Evolutionary conservation across 2,113 vertebrate species (phyloP).

Genomic region (Tychaedon coryphoeus): DNA sequence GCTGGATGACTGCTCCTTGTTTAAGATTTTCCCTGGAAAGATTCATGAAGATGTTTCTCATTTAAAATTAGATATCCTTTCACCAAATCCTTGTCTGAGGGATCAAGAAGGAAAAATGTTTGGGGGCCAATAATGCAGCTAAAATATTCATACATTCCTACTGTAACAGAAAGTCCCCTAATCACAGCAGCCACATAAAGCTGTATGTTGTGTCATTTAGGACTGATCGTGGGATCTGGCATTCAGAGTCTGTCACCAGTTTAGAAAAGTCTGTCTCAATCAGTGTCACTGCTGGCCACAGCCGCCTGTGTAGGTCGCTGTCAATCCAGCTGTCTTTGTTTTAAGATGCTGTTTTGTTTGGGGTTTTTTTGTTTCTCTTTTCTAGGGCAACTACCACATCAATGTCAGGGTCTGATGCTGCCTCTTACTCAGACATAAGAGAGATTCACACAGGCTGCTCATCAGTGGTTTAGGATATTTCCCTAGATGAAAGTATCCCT

Average conservation of each 20-base stretch:
- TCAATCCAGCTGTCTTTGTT: constrained; percentile 48
- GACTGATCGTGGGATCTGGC: constrained; percentile 32
- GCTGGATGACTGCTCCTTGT: background rate
- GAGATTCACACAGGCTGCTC: background rate
- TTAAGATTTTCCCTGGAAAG: constrained; percentile 5
- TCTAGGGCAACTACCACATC: constrained; percentile 21
- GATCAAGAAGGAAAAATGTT: background rate
- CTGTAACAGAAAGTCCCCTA: background rate
- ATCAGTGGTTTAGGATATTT: constrained; percentile 10
- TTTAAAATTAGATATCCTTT: background rate
- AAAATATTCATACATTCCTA: background rate
- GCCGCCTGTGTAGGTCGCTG: background rate
- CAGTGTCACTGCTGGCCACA: constrained; percentile 53
- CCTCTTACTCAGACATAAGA: background rate
- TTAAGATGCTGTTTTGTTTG: constrained; percentile 32
- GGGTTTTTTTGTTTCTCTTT: background rate
- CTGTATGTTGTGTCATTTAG: constrained; percentile 23
- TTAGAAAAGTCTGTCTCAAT: constrained; percentile 47
- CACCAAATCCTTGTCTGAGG: background rate
- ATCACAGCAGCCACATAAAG: background rate
- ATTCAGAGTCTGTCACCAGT: constrained; percentile 39
- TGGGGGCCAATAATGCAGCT: background rate
- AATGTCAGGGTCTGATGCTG: constrained; percentile 2
- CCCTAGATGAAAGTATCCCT: constrained; percentile 11
- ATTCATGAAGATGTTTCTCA: background rate